Evolutionary conservation across 2,113 vertebrate genomes (phyloP), one percentile per base, ranked within the genome.

Genomic region (Calyptomena viridis): DNA sequence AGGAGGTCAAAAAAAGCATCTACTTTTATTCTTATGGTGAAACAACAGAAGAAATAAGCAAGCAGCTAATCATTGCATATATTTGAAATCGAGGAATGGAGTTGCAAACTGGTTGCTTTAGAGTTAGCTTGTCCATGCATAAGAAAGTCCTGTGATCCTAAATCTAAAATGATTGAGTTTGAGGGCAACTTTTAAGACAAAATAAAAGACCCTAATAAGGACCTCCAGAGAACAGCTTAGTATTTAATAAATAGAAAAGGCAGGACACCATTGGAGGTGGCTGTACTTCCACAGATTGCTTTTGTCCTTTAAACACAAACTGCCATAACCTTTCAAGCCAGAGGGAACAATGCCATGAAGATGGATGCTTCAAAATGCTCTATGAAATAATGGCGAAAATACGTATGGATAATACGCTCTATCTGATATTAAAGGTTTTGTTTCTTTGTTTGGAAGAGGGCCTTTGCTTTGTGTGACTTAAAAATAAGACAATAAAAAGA

Each of bases 351-450:
- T 73, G n/a, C n/a, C 14, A 9, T 39, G 35, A 92, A 58, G 68
- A 84, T 53, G 63, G 23, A 66, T 89, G 23, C 63, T 77, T 94
- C 82, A 72, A 93, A 76, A 62, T 47, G 30, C 85, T 37, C 46
- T 53, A 12, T 88, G 55, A 90, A 95, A 73, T 77, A 86, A 66
- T 77, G 60, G 64, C 84, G 64, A 71, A 94, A 89, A 92, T 69
- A 40, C 27, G 50, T 81, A 30, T 2, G 11, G 37, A 39, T n/a
- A 81, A 71, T 33, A 81, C 21, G 84, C 20, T 90, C 50, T n/a
- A 67, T 55, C 23, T 83, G 49, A 62, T 88, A 84, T 74, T 84
- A 49, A 4, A 83, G 22, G 11, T 77, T 92, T 64, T 80, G 35
- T 56, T 95, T 68, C 42, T 87, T 76, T 89, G 33, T 85, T 82